Conservation (phyloP, 2,888 invertebrate species). For the Stratiomys singularior region DNA sequence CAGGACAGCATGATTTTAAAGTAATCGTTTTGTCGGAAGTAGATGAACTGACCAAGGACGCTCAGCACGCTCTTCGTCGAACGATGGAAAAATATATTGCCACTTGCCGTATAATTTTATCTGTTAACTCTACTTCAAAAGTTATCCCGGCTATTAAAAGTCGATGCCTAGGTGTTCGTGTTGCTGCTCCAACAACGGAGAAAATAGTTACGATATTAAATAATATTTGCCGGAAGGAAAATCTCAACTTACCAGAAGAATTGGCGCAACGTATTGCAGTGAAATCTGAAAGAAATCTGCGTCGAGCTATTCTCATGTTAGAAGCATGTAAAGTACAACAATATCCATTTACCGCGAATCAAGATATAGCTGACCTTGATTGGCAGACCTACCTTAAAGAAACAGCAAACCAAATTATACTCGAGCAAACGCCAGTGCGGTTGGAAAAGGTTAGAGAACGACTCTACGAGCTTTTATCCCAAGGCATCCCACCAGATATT, state of each 20-base stretch:
- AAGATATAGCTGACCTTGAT: constrained; percentile 87
- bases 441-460: constrained; percentile 86
- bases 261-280: constrained; percentile 81
- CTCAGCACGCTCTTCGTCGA: constrained; percentile 95
- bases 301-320: constrained; percentile 91
- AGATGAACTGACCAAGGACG: constrained; percentile 94
- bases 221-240: constrained; percentile 82
- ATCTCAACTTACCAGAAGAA: constrained; percentile 78
- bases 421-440: constrained; percentile 87
- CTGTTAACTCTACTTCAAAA: constrained; percentile 93
- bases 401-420: constrained; percentile 85
- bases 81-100: constrained; percentile 99
- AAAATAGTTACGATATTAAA: constrained; percentile 77
- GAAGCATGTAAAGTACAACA: constrained; percentile 94
- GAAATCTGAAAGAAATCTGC: constrained; percentile 86
- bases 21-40: constrained; percentile 96
- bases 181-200: constrained; percentile 84
- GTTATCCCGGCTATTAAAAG: constrained; percentile 98
- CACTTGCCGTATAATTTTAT: constrained; percentile 93
- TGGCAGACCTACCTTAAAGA: constrained; percentile 91
- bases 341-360: constrained; percentile 84
- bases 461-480: constrained; percentile 91
- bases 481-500: constrained; percentile 92
- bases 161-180: constrained; percentile 90
- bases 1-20: constrained; percentile 92